Base-by-base conservation (phyloP, 1,140 invertebrate species). In the Temnothorax longispinosus region DNA sequence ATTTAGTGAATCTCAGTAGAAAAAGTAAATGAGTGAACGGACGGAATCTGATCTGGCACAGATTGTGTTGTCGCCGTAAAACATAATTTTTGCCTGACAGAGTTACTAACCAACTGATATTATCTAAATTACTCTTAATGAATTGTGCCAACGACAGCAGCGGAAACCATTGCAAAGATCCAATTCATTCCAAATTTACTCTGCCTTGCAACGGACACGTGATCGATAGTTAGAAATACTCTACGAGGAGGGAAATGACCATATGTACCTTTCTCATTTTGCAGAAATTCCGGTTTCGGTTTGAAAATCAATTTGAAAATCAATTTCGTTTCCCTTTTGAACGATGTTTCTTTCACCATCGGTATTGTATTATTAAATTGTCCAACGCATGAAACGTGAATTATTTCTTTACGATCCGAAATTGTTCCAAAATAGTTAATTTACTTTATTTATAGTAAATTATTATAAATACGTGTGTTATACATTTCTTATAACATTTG, bases 101-200 rank as follows among this genome's bases (percentile, higher is more conserved):
- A 77, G 15, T 88, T 78, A 18, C 50, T n/a, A 18, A 56, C 44
- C 41, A 72, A 77, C 35, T 71, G 78, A 52, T 88, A 71, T 60
- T 58, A n/a, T 60, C 21, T 75, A 89, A 89, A 71, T 89, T 89
- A 81, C 35, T 89, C 82, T 85, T 85, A 89, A 89, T 86, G 74
- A 75, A 52, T 77, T 50, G 82, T 86, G 87, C 71, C 87, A 90
- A 58, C 52, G 11, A 74, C 87, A 90, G 76, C 38, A 62, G 11
- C 38, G 32, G 52, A 41, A 69, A 58, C 81, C 62, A 69, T 32
- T 60, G 54, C 62, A 54, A 52, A 47, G 58, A 44, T 87, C 32
- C 82, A 82, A 89, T 90, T 87, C 69, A 76, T 82, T 86, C 69
- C 71, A 69, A 90, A 89, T 89, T 88, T 72, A 69, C 87, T 69